Base-by-base conservation (phyloP, 2,797 vertebrate genomes). In the Galago senegalensis region DNA sequence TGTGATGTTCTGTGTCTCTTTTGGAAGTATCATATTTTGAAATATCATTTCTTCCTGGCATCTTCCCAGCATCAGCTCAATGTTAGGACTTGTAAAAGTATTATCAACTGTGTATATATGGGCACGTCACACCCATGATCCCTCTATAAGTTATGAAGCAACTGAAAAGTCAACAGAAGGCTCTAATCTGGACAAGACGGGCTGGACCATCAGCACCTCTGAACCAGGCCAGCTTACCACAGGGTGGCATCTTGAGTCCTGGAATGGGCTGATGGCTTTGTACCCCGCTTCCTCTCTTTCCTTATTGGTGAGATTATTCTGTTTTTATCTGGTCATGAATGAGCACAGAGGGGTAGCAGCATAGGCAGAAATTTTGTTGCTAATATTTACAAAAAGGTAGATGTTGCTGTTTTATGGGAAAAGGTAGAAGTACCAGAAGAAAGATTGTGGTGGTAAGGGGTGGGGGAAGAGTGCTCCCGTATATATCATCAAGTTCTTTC, bases 1-100 rank as follows among this genome's bases (percentile, higher is more conserved):
- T 77, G 11, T 56, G 63, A 11, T 31, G 29, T 89, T 93, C 63
- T 93, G 0, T 72, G 34, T 90, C 92, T 95, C 60, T 29, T 80
- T 94, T 72, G 67, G 61, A 81, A 87, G 72, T 58, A 58, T 37
- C 10, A 3, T 72, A 40, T 84, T 84, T 96, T 18, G 16, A 89
- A 83, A 49, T 37, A 60, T 7, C 69, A 7, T 53, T 88, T 91
- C 18, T 77, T 58, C 43, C 31, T 76, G 12, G 31, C 63, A 23
- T 80, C n/a, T 84, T 90, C 20, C 29, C 25, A 73, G 10, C 17
- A 61, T 90, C 20, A 58, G 13, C 14, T 86, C 37, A 79, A 1
- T 20, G 29, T 75, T 84, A 34, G 82, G 14, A n/a, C 40, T 87
- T 81, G 2, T 49, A 25, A 67, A 60, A 31, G 13, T 77, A 53